These are phyloP conservation scores for Sylvicapra grimmia DNA, from an alignment of 2,113 vertebrate genomes.

Conservation along the genomic window DNA sequence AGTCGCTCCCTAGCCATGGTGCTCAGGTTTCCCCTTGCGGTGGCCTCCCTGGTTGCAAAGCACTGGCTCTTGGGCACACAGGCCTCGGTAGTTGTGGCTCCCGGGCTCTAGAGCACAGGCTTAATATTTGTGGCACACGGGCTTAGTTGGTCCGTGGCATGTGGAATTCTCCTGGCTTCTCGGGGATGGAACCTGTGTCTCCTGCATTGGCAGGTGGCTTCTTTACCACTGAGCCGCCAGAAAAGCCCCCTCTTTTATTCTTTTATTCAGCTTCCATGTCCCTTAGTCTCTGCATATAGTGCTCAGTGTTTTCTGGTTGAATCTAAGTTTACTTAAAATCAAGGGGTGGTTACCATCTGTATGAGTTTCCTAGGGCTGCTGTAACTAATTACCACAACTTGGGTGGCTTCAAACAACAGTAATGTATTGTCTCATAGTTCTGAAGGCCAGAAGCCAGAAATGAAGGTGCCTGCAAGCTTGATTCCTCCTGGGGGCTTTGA, in stretches of 20 bases:
- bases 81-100: background rate
- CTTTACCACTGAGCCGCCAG: background rate
- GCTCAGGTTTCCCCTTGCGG: background rate
- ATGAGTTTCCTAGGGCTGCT: background rate
- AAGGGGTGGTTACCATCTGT: background rate
- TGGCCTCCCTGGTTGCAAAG: background rate
- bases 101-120: background rate
- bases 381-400: background rate
- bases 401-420: constrained; percentile 1
- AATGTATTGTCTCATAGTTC: background rate
- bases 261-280: background rate
- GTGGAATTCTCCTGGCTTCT: background rate
- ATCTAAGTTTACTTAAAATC: background rate
- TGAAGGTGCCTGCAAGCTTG: background rate
- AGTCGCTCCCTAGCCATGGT: background rate
- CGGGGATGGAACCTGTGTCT: background rate
- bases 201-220: background rate
- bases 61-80: background rate
- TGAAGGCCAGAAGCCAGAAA: background rate
- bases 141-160: background rate
- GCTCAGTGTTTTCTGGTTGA: background rate
- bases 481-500: background rate
- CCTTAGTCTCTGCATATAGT: background rate
- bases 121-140: background rate
- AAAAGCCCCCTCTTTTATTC: background rate